Evolutionary conservation across 1,140 invertebrate genomes (phyloP).

Genomic region (Anagrus nilaparvatae): DNA sequence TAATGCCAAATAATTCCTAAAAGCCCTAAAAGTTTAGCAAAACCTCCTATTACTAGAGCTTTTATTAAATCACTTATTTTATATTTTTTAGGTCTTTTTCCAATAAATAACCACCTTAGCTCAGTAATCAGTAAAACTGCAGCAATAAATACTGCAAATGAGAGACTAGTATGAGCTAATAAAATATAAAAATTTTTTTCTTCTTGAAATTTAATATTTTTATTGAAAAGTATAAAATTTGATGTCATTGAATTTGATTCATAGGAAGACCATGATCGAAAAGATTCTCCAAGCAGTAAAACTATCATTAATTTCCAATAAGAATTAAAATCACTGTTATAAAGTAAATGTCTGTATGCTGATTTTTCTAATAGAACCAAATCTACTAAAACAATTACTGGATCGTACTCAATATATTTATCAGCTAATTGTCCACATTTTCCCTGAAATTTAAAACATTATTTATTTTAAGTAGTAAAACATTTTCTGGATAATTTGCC

Average conservation of each 20-base stretch:
- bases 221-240: neutral
- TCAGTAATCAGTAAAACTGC: slow-evolving; percentile 28
- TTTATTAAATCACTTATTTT: slow-evolving; percentile 24
- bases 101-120: slow-evolving; percentile 25
- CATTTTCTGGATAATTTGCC: neutral
- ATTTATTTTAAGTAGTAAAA: slow-evolving; percentile 6
- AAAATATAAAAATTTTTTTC: slow-evolving; percentile 33
- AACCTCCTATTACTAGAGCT: slow-evolving; percentile 34
- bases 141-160: slow-evolving; percentile 25
- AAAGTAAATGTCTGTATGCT: slow-evolving; percentile 74
- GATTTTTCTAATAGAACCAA: slow-evolving; percentile 64
- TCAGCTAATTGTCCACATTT: slow-evolving; percentile 65
- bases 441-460: slow-evolving; percentile 44
- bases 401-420: slow-evolving; percentile 84
- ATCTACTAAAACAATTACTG: slow-evolving; percentile 73
- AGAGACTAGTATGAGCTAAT: slow-evolving; percentile 28
- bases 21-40: slow-evolving; percentile 33
- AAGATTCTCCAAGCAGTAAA: slow-evolving; percentile 33
- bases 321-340: slow-evolving; percentile 59
- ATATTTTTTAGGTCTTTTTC: slow-evolving; percentile 24
- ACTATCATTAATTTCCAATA: slow-evolving; percentile 38
- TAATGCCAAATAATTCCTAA: slow-evolving; percentile 36
- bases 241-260: slow-evolving; percentile 4
- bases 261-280: slow-evolving; percentile 27
- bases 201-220: slow-evolving; percentile 19